These are phyloP conservation scores for Pectinophora gossypiella DNA, from an alignment of 1,140 invertebrate species.

Conservation along the genomic window DNA sequence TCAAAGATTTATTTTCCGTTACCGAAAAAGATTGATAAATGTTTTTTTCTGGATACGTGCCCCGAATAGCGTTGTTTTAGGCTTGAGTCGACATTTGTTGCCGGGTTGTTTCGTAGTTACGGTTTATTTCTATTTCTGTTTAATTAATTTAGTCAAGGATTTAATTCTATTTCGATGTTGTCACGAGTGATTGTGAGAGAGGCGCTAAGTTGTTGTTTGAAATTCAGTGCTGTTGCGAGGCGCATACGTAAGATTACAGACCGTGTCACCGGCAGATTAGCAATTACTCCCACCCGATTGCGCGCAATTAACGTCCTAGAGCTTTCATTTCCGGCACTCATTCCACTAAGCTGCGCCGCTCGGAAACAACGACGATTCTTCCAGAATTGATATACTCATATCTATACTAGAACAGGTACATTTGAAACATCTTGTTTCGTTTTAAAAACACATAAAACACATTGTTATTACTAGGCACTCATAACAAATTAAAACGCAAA, in stretches of 20 bases:
- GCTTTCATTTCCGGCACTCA: conserved; percentile 36
- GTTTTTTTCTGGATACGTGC: not conserved
- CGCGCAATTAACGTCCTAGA: conserved; percentile 31
- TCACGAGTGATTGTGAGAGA: not conserved
- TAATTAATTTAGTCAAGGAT: not conserved
- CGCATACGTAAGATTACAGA: conserved; percentile 20
- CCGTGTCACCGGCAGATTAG: conserved; percentile 25
- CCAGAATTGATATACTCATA: no score
- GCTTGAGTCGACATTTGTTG: not conserved
- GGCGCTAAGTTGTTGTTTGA: not conserved
- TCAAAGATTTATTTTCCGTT: not conserved
- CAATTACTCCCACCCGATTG: conserved; percentile 37
- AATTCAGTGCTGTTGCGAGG: no score
- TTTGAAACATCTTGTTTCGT: no score
- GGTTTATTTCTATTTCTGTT: not conserved
- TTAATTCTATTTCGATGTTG: not conserved
- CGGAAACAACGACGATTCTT: no score
- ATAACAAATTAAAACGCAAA: no score
- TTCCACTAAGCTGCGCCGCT: no score
- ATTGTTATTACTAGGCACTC: no score
- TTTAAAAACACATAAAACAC: no score
- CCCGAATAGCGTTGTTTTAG: not conserved
- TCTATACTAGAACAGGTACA: no score
- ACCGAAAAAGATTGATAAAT: not conserved
- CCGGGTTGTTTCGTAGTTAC: not conserved